Conservation (phyloP, 2,797 vertebrate species). For the Hylomyscus alleni region DNA sequence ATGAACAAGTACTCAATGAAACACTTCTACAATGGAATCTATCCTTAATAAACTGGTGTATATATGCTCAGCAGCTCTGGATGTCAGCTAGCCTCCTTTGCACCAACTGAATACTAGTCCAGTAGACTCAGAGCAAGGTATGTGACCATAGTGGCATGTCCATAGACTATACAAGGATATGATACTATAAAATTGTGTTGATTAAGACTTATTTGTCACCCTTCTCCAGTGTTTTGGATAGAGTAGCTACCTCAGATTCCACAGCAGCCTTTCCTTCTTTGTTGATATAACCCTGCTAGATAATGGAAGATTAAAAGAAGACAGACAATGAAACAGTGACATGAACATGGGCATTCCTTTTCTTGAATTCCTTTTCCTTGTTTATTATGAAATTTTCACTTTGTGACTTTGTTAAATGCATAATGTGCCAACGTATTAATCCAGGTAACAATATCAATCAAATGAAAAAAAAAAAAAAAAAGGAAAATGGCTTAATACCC, state of each 20-base stretch:
- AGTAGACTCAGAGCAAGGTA: neutral
- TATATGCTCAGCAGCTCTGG: neutral
- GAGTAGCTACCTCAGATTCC: neutral
- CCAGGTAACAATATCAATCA: neutral
- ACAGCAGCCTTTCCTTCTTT: neutral
- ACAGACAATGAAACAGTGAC: neutral
- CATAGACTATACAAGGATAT: neutral
- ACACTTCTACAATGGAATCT: neutral
- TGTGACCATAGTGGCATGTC: neutral
- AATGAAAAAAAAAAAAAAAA: neutral
- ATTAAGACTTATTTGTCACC: neutral
- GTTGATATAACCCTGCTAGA: neutral
- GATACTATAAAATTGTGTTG: neutral
- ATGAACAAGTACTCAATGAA: neutral
- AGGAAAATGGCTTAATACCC: neutral
- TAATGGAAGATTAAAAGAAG: neutral
- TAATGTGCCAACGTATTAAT: neutral
- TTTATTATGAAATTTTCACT: neutral
- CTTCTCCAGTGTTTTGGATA: neutral
- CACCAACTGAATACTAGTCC: neutral
- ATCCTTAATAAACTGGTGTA: neutral
- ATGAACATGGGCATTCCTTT: neutral
- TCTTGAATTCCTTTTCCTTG: neutral
- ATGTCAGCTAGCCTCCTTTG: neutral
- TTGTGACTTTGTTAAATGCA: neutral